Evolutionary conservation across 2,113 vertebrate species (phyloP).

Genomic region (Hippocampus zosterae): DNA sequence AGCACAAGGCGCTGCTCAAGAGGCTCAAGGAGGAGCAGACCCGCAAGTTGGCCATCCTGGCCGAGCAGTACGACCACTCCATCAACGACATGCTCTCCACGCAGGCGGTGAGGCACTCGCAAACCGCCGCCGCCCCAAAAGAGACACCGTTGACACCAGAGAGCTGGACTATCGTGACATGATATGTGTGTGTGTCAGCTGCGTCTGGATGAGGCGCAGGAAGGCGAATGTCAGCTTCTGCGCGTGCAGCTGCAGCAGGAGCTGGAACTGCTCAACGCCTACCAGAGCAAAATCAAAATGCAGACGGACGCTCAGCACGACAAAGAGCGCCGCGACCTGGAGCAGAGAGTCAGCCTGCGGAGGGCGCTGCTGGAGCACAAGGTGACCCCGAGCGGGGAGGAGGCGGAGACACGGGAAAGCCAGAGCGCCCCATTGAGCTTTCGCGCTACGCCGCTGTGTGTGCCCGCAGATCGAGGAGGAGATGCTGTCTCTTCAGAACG

Average conservation of each 20-base stretch:
- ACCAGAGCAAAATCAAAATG: conserved; percentile 79
- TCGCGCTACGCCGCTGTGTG: background rate
- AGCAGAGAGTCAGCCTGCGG: conserved; percentile 73
- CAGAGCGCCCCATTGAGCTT: too few species aligned
- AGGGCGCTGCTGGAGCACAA: conserved; percentile 74
- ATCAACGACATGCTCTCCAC: conserved; percentile 99
- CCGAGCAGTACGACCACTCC: conserved; percentile 98
- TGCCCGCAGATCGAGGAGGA: conserved; percentile 89
- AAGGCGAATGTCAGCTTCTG: conserved; percentile 72
- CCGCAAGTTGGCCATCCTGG: conserved; percentile 95
- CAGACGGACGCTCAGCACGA: conserved; percentile 75
- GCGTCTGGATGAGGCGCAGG: conserved; percentile 73
- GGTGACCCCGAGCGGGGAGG: conserved; percentile 24
- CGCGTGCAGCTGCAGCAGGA: conserved; percentile 76
- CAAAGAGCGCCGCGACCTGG: conserved; percentile 71
- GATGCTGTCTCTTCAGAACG: conserved; percentile 91
- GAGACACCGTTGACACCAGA: too few species aligned
- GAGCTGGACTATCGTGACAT: too few species aligned
- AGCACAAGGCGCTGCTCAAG: conserved; percentile 98
- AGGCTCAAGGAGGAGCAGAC: conserved; percentile 98
- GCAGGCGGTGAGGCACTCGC: conserved; percentile 85
- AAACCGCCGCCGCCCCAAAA: too few species aligned
- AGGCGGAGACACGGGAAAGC: too few species aligned
- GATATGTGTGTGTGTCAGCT: conserved; percentile 41
- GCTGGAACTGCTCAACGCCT: conserved; percentile 74